Percentiles rank a stretch among this genome's conserved stretches.
Evolutionary conservation across 2,113 vertebrate genomes (phyloP).

Genomic region (Strix uralensis): DNA sequence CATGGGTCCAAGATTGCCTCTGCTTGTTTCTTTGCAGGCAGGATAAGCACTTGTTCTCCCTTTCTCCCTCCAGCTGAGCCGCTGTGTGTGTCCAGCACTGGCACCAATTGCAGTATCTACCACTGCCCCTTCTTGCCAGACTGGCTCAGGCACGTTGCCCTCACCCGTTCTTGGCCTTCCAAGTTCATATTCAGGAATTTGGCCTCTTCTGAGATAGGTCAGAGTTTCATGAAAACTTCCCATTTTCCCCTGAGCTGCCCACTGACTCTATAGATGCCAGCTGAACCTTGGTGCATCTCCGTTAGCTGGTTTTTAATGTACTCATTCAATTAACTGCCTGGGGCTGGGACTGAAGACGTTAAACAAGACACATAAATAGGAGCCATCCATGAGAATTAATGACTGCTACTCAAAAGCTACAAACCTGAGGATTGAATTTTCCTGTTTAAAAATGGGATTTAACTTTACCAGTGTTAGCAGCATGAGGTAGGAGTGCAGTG

Average conservation of each 20-base stretch:
- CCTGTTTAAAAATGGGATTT: not conserved
- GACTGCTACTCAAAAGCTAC: not conserved
- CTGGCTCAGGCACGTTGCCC: not conserved
- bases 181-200: not conserved
- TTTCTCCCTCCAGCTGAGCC: not conserved
- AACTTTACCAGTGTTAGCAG: not conserved
- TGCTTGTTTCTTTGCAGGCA: not conserved
- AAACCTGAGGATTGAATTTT: not conserved
- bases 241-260: not conserved
- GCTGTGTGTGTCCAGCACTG: not conserved
- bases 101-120: not conserved
- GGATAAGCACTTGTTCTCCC: not conserved
- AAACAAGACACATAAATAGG: not conserved
- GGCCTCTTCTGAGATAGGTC: not conserved
- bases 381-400: not conserved
- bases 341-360: not conserved
- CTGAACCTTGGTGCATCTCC: not conserved
- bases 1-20: not conserved
- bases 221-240: not conserved
- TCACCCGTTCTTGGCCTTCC: not conserved
- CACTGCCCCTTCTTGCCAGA: not conserved
- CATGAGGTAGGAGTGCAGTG: not conserved
- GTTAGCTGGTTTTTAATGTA: not conserved
- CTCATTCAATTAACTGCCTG: not conserved
- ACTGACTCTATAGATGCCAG: not conserved